These are phyloP conservation scores for Drosophila algonquin DNA, from an alignment of 2,888 invertebrate species.

Conservation along the genomic window DNA sequence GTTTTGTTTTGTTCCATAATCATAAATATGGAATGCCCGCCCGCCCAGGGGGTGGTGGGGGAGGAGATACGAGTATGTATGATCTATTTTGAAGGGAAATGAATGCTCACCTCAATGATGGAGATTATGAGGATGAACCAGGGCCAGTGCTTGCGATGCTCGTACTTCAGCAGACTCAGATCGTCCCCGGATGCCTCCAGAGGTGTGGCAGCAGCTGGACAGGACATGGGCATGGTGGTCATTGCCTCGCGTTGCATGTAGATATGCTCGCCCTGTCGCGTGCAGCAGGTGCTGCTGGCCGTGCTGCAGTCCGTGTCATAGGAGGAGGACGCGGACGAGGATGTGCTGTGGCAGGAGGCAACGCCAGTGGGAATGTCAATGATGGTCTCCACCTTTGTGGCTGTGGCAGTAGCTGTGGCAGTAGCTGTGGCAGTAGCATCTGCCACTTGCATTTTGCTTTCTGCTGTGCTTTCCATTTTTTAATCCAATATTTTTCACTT, in stretches of 20 bases:
- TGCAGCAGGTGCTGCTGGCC: slow-evolving; percentile 81
- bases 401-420: slow-evolving; percentile 51
- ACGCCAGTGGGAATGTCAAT: slow-evolving; percentile 79
- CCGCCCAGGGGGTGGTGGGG: slow-evolving; percentile 5
- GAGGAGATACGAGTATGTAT: background rate
- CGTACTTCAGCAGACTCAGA: slow-evolving; percentile 70
- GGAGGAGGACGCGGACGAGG: slow-evolving; percentile 60
- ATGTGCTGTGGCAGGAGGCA: slow-evolving; percentile 25
- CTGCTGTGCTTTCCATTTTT: slow-evolving; percentile 61
- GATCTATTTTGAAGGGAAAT: background rate
- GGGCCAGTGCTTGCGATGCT: slow-evolving; percentile 80
- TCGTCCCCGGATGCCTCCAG: slow-evolving; percentile 55
- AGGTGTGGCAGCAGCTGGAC: slow-evolving; percentile 20
- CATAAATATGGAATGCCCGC: slow-evolving; percentile 32
- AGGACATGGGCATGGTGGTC: slow-evolving; percentile 20
- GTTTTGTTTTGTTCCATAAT: slow-evolving; percentile 66
- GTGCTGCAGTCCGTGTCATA: slow-evolving; percentile 82
- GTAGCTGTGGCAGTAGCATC: slow-evolving; percentile 49
- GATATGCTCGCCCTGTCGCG: slow-evolving; percentile 80
- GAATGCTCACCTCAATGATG: slow-evolving; percentile 78
- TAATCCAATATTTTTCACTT: slow-evolving; percentile 35
- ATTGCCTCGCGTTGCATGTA: slow-evolving; percentile 76
- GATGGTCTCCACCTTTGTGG: slow-evolving; percentile 73
- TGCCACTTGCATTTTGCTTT: slow-evolving; percentile 13
- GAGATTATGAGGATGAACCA: slow-evolving; percentile 81